Evolutionary conservation across 2,113 vertebrate species (phyloP), one percentile per base, ranked within the genome.

Genomic region (Vicugna pacos): DNA sequence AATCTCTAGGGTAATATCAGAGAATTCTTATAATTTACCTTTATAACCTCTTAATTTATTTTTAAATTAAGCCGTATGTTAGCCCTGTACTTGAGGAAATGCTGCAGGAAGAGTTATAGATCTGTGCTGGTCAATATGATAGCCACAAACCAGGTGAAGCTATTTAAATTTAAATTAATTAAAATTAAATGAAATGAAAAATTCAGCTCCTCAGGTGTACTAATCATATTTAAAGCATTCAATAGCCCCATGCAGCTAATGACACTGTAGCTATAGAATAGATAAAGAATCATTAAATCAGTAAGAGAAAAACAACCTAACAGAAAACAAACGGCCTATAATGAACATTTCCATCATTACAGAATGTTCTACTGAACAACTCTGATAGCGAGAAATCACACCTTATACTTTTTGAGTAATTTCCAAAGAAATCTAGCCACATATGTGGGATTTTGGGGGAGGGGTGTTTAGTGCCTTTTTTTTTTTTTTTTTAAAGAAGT

Each of bases 81-180:
- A 73, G 48, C 2, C 22, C 5, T 70, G 20, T 50, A 48, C 35
- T 50, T 79, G 48, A 69, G 16, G 46, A 60, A 65, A 86, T 46
- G 17, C n/a, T 48, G 2, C 5, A 70, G 13, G 73, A 84, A 32
- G 13, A 69, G 14, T 24, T 46, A 6, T 64, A 42, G 8, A 17
- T n/a, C 54, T 84, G 7, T 35, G 28, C 50, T 24, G 19, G 28
- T 38, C 46, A 83, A 17, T 13, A 8, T 14, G 20, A 84, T 26
- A 79, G 28, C 10, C 12, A 46, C 5, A n/a, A 80, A 26, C 6
- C 12, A 76, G 3, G 6, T 30, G 20, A 30, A 24, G 38, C 20
- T 89, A 28, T n/a, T 86, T 64, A 4, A 20, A 89, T 62, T 90
- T 65, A 93, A 84, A 67, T 91, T 65, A 77, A 32, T 52, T 83